These are phyloP conservation scores for Mythimna pallens DNA, from an alignment of 2,888 invertebrate species.

Conservation along the genomic window DNA sequence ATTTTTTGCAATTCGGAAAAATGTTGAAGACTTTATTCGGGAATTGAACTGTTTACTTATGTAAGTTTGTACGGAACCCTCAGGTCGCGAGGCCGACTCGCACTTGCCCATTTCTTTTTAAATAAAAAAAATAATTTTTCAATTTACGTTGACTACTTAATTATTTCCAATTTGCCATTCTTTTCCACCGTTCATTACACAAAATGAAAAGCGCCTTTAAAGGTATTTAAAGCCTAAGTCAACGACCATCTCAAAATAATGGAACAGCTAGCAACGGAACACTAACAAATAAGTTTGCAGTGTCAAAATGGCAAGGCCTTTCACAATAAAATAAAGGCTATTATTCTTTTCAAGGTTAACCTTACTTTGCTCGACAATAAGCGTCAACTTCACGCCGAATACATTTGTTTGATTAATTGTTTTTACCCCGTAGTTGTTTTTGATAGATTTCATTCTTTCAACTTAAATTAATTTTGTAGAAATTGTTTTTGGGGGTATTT, in stretches of 20 bases:
- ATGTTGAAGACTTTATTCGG: too few species aligned
- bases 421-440: conserved; percentile 43
- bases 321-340: conserved; percentile 44
- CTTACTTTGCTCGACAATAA: conserved; percentile 36
- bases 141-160: too few species aligned
- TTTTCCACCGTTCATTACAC: neutral
- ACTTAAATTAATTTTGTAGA: conserved; percentile 48
- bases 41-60: too few species aligned
- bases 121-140: too few species aligned
- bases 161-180: neutral
- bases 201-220: conserved; percentile 1
- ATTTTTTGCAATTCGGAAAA: too few species aligned
- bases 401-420: conserved; percentile 60
- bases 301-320: conserved; percentile 33
- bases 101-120: too few species aligned
- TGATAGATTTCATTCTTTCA: conserved; percentile 52
- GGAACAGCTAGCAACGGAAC: conserved; percentile 8
- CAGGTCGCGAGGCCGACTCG: too few species aligned
- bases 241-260: conserved; percentile 33
- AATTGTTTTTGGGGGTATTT: too few species aligned
- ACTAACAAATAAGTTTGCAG: conserved; percentile 42
- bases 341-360: conserved; percentile 51
- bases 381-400: conserved; percentile 31
- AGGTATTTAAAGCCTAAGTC: conserved; percentile 4
- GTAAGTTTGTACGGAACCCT: too few species aligned